phyloP scores from a whole-genome alignment of 1,140 invertebrate genomes.

The Drosophila repleta region DNA sequence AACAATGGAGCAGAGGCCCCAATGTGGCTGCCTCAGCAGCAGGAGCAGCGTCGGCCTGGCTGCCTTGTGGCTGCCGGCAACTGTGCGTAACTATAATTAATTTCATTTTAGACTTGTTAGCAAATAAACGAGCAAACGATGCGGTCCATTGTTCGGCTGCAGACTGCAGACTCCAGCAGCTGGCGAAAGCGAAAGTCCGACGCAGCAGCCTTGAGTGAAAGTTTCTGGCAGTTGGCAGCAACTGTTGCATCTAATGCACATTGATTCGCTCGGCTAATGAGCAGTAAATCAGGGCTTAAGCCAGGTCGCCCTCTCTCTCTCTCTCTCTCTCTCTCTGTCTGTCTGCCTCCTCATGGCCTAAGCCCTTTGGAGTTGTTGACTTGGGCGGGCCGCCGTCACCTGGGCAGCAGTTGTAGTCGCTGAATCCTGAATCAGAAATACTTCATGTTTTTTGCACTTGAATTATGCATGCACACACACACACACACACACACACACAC shows the following conservation, averaged over 20 bases:
- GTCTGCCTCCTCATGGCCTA: too few species aligned
- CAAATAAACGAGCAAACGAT: constrained; percentile 82
- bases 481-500: too few species aligned
- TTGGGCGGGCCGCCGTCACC: constrained; percentile 6
- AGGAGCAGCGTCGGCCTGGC: too few species aligned
- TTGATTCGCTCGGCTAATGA: constrained; percentile 9
- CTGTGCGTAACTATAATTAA: constrained; percentile 81
- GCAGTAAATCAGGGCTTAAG: neutral
- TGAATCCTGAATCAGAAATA: neutral
- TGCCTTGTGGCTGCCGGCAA: constrained; percentile 47
- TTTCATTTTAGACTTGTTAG: constrained; percentile 82
- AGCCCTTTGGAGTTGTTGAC: too few species aligned
- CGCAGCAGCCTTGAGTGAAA: neutral
- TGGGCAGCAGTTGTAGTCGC: constrained; percentile 7
- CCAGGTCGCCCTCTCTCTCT: too few species aligned
- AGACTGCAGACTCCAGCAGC: constrained; percentile 13
- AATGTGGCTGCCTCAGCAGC: neutral
- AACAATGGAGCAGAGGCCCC: neutral
- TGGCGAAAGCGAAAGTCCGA: constrained; percentile 19
- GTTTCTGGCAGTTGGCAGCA: neutral
- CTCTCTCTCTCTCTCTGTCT: too few species aligned
- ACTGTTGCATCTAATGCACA: neutral
- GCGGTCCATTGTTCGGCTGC: constrained; percentile 58
- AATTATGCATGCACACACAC: constrained; percentile 33
- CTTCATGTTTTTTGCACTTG: constrained; percentile 12